A percentile compares a stretch with the other conserved stretches of the same genome.
Conservation (phyloP, 1,140 invertebrate genomes). For the Calosoma granatense region DNA sequence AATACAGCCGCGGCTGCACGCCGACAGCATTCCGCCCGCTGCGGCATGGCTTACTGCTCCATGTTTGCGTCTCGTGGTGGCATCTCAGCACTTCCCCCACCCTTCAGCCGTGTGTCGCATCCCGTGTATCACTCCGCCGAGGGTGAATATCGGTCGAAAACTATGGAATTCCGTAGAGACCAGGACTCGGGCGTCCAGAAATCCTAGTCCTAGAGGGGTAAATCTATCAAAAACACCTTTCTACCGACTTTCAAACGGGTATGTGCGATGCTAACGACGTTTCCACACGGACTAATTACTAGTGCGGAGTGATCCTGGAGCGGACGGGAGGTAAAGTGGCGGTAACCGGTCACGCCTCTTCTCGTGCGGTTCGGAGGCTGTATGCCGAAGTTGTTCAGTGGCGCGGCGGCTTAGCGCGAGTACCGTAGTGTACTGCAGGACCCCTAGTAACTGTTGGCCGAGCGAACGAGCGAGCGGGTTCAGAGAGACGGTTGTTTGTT, state of each 20-base stretch:
- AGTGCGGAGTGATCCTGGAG: not conserved
- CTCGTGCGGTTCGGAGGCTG: constrained; percentile 13
- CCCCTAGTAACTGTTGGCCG: constrained; percentile 23
- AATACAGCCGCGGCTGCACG: constrained; percentile 25
- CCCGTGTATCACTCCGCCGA: constrained; percentile 12
- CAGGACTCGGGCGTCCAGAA: too few relatives aligned
- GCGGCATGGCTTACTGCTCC: constrained; percentile 34
- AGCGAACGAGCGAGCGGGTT: constrained; percentile 25
- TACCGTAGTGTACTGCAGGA: constrained; percentile 22
- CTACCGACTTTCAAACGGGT: too few relatives aligned
- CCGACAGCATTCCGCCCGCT: constrained; percentile 32
- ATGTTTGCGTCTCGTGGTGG: constrained; percentile 26
- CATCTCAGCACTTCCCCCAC: constrained; percentile 23
- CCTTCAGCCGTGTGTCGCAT: constrained; percentile 8
- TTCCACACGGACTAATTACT: not conserved
- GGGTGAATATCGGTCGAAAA: too few relatives aligned
- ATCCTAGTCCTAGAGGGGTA: too few relatives aligned
- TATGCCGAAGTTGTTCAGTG: constrained; percentile 16
- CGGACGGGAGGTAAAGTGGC: not conserved
- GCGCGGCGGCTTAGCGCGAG: constrained; percentile 16
- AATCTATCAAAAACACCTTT: too few relatives aligned
- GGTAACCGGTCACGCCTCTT: not conserved
- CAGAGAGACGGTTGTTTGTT: constrained; percentile 31
- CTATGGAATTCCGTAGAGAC: too few relatives aligned
- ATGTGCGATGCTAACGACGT: too few relatives aligned